These are phyloP conservation scores for Myodes glareolus DNA, from an alignment of 2,113 vertebrate genomes.

Conservation along the genomic window DNA sequence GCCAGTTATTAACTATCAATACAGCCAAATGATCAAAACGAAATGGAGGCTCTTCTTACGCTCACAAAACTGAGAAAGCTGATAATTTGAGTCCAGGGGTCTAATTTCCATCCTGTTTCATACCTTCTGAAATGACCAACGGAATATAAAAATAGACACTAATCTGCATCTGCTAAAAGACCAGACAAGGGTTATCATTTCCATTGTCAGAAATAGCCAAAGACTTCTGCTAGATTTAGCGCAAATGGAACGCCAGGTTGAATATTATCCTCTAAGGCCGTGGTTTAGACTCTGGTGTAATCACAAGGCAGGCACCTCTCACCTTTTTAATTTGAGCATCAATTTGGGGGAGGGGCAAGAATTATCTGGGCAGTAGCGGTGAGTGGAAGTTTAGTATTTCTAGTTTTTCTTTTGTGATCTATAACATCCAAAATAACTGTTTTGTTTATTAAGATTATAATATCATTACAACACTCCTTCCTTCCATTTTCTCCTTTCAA, in stretches of 20 bases:
- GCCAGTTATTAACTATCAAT: slow-evolving; percentile 63
- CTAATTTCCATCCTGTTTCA: slow-evolving; percentile 71
- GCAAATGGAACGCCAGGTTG: slow-evolving; percentile 55
- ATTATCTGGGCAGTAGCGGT: neutral
- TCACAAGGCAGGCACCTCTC: neutral
- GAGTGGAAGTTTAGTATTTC: neutral
- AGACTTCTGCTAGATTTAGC: slow-evolving; percentile 61
- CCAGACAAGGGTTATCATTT: slow-evolving; percentile 64
- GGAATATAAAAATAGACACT: slow-evolving; percentile 77
- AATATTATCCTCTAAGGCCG: slow-evolving; percentile 1
- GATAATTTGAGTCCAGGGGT: slow-evolving; percentile 55
- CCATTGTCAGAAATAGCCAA: slow-evolving; percentile 70
- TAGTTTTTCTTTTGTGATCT: neutral
- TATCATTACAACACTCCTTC: neutral
- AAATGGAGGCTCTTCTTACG: slow-evolving; percentile 62
- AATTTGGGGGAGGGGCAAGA: neutral
- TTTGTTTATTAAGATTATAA: neutral
- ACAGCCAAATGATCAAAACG: slow-evolving; percentile 64
- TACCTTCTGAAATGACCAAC: slow-evolving; percentile 75
- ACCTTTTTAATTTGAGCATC: slow-evolving; percentile 33
- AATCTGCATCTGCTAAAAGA: slow-evolving; percentile 71
- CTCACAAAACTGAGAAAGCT: slow-evolving; percentile 55
- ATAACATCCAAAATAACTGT: no score
- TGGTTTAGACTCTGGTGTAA: neutral
- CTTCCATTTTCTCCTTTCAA: neutral